These are phyloP conservation scores for Pantherophis alleghaniensis DNA, from an alignment of 2,797 vertebrate genomes.

Conservation along the genomic window DNA sequence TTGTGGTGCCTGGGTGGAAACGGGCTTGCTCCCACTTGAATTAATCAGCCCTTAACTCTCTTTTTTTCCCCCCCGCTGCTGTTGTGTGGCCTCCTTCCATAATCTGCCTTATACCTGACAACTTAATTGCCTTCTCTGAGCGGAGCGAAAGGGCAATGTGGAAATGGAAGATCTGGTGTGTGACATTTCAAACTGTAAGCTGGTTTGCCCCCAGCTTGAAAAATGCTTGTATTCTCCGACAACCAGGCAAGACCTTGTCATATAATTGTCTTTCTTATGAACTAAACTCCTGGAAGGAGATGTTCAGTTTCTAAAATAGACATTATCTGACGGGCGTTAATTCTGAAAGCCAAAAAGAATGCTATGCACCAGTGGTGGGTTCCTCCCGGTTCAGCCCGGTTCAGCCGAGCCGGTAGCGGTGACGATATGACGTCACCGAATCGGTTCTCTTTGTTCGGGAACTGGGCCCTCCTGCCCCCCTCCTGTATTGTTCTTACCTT, in stretches of 20 bases:
- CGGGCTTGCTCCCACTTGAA: conserved; percentile 36
- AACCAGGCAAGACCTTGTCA: conserved; percentile 9
- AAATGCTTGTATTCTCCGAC: background rate
- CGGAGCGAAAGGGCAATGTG: background rate
- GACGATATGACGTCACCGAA: no score
- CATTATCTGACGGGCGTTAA: background rate
- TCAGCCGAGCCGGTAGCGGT: no score
- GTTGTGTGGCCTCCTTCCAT: background rate
- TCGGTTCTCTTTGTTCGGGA: no score
- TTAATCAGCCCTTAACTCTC: conserved; percentile 17
- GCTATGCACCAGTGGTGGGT: no score
- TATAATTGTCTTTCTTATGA: conserved; percentile 9
- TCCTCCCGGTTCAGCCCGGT: no score
- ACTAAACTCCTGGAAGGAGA: background rate
- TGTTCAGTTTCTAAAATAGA: background rate
- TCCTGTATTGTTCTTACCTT: no score
- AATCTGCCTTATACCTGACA: conserved; percentile 16
- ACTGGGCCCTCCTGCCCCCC: no score
- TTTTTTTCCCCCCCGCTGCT: accelerated
- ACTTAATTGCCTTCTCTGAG: background rate
- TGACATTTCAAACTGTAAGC: background rate
- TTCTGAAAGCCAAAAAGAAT: background rate
- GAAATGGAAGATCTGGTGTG: background rate
- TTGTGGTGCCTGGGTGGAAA: background rate
- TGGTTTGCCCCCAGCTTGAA: background rate